Percentiles rank a stretch among this genome's conserved stretches.
Evolutionary conservation across 2,888 invertebrate species (phyloP).

Genomic region (Galeopsomyia nigrocyanea): DNA sequence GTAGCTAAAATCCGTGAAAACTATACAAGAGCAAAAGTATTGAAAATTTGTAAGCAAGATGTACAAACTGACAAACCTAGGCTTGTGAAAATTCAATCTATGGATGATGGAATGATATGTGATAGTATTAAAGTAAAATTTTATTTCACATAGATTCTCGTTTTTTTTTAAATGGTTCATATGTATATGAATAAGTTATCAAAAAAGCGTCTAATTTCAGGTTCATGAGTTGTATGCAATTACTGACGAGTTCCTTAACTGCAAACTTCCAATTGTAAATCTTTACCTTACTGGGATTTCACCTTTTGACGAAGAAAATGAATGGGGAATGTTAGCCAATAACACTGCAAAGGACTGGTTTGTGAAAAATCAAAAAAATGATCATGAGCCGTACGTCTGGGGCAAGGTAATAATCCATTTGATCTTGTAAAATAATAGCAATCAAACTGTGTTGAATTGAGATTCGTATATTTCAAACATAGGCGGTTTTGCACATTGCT

Average conservation of each 20-base stretch:
- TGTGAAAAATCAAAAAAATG: slow-evolving; percentile 44
- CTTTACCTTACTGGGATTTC: slow-evolving; percentile 70
- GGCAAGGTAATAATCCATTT: slow-evolving; percentile 56
- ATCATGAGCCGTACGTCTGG: too few species aligned
- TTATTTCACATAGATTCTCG: background rate
- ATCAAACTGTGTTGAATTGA: slow-evolving; percentile 48
- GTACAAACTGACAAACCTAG: slow-evolving; percentile 52
- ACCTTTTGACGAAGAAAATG: slow-evolving; percentile 72
- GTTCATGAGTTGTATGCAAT: slow-evolving; percentile 63
- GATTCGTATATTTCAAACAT: slow-evolving; percentile 12
- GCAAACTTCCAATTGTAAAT: slow-evolving; percentile 68
- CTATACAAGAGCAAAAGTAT: slow-evolving; percentile 73
- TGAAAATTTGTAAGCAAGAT: slow-evolving; percentile 47
- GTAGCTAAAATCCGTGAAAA: slow-evolving; percentile 70
- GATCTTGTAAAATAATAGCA: slow-evolving; percentile 56
- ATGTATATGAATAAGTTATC: slow-evolving; percentile 14
- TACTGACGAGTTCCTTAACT: slow-evolving; percentile 64
- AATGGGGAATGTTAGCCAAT: slow-evolving; percentile 71
- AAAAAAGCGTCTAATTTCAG: slow-evolving; percentile 42
- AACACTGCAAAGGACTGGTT: slow-evolving; percentile 67
- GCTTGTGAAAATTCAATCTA: slow-evolving; percentile 70
- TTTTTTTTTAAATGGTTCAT: slow-evolving; percentile 5
- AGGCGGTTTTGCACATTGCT: slow-evolving; percentile 73
- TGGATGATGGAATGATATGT: slow-evolving; percentile 73
- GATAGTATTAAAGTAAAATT: slow-evolving; percentile 47